phyloP scores from a whole-genome alignment of 1,140 invertebrate genomes.

The Idris sp. region DNA sequence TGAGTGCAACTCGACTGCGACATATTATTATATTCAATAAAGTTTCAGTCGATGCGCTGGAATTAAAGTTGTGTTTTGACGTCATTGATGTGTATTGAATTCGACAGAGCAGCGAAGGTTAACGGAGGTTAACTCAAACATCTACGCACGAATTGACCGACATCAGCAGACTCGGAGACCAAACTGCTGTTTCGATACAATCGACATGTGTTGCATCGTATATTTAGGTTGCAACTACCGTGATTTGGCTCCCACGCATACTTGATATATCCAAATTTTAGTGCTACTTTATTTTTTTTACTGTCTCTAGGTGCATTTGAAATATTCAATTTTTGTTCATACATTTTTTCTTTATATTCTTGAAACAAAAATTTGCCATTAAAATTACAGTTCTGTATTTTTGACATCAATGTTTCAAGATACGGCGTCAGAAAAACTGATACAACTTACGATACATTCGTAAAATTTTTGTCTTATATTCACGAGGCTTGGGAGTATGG shows the following conservation, averaged over 20 bases:
- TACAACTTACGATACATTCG: constrained; percentile 21
- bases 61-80: constrained; percentile 68
- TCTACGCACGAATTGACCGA: constrained; percentile 66
- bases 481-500: constrained; percentile 14
- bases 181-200: constrained; percentile 47
- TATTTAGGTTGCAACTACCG: constrained; percentile 55
- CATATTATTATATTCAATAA: too few species aligned
- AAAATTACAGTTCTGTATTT: constrained; percentile 14
- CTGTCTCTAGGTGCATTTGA: too few species aligned
- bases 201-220: constrained; percentile 63
- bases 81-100: constrained; percentile 72
- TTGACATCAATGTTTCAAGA: constrained; percentile 21
- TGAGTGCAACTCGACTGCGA: too few species aligned
- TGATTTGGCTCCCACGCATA: constrained; percentile 32
- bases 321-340: background rate
- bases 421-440: constrained; percentile 23
- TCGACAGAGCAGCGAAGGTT: constrained; percentile 62
- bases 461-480: constrained; percentile 39
- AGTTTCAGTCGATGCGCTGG: constrained; percentile 58
- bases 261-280: constrained; percentile 8
- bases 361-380: background rate
- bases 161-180: constrained; percentile 34
- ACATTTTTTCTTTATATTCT: background rate
- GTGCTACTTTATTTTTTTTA: background rate
- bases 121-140: constrained; percentile 71